Percentiles rank a stretch among this genome's conserved stretches.
Conservation (phyloP, 2,113 vertebrate genomes). For the Toxotes jaculatrix region DNA sequence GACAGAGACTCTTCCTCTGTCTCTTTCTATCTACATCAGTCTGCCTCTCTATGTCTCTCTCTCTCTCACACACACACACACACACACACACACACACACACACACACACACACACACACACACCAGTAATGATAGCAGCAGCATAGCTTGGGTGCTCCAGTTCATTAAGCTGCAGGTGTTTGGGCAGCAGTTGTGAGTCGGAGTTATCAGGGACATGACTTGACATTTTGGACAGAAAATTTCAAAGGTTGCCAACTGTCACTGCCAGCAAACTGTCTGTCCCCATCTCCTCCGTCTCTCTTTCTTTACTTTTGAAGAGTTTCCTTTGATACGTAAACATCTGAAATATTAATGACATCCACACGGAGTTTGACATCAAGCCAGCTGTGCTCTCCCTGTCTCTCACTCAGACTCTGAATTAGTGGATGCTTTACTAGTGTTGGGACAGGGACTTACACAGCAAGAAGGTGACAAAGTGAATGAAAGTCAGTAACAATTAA, state of each 20-base stretch:
- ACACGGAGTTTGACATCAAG: slow-evolving; percentile 27
- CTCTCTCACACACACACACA: not conserved
- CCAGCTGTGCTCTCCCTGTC: not conserved
- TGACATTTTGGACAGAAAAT: slow-evolving; percentile 2
- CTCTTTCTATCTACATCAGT: slow-evolving; percentile 4
- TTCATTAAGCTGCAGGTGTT: not conserved
- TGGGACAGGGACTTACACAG: not conserved
- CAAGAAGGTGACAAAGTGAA: not conserved
- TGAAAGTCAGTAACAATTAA: not conserved
- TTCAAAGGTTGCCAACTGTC: not conserved
- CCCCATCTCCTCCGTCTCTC: not conserved
- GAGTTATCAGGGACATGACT: not conserved
- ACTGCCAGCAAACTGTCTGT: not conserved
- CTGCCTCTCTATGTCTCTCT: not conserved
- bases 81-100: not conserved
- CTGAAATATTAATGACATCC: slow-evolving; percentile 17
- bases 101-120: too few relatives aligned
- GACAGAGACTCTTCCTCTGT: slow-evolving; percentile 1
- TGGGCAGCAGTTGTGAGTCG: not conserved
- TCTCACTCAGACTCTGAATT: not conserved
- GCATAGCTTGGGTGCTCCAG: not conserved
- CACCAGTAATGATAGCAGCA: not conserved
- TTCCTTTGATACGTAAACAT: slow-evolving; percentile 3
- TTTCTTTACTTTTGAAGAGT: slow-evolving; percentile 3
- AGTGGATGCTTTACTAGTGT: not conserved